These are phyloP conservation scores for Phyllotis vaccarum DNA, from an alignment of 2,797 vertebrate genomes.

Conservation along the genomic window DNA sequence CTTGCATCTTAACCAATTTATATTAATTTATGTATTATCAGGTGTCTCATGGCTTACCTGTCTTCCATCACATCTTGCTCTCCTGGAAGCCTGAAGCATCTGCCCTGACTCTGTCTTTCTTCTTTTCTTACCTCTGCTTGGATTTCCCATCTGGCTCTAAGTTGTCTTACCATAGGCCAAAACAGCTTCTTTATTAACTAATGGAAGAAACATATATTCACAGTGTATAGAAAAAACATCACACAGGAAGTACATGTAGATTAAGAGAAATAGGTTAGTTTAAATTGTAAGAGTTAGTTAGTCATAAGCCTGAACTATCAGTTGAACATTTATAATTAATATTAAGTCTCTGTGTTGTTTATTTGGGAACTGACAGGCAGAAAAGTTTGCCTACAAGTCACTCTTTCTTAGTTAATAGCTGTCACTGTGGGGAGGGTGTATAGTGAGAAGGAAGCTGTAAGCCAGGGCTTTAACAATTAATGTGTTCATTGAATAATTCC, in stretches of 20 bases:
- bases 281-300: background rate
- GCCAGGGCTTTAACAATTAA: conserved; percentile 64
- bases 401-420: background rate
- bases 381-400: background rate
- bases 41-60: too few species aligned
- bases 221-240: too few species aligned
- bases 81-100: too few species aligned
- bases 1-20: too few species aligned
- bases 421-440: background rate
- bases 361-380: background rate
- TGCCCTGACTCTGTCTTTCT: too few species aligned
- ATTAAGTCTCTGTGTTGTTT: background rate
- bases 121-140: too few species aligned
- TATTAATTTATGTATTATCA: too few species aligned
- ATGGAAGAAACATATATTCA: too few species aligned
- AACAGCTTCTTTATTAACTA: too few species aligned
- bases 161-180: too few species aligned
- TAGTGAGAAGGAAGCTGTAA: background rate
- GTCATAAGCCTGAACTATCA: background rate
- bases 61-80: too few species aligned
- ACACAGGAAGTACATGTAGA: background rate
- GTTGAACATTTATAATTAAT: background rate
- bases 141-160: too few species aligned
- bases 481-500: conserved; percentile 67
- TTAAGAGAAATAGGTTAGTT: background rate